Percentiles rank a stretch among this genome's conserved stretches.
Evolutionary conservation across 2,113 vertebrate genomes (phyloP).

Genomic region (Thryonomys swinderianus): DNA sequence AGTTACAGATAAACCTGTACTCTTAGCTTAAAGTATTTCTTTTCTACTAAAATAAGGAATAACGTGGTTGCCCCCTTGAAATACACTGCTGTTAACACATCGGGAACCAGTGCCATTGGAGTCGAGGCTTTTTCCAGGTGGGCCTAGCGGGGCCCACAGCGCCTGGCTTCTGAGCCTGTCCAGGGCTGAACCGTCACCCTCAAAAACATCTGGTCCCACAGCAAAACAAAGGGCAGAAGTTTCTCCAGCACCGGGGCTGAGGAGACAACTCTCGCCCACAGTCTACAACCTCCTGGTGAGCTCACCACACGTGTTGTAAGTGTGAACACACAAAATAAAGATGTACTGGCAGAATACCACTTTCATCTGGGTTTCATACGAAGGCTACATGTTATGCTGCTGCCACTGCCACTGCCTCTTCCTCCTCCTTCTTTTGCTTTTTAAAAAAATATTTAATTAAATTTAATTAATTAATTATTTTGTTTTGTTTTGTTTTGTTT

Average conservation of each 20-base stretch:
- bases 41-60: conserved; percentile 17
- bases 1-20: not conserved
- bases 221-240: not conserved
- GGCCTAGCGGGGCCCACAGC: not conserved
- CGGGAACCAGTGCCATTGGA: not conserved
- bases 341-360: not conserved
- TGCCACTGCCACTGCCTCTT: not conserved
- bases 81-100: not conserved
- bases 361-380: not conserved
- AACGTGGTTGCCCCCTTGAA: not conserved
- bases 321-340: not conserved
- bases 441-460: too few relatives aligned
- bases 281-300: not conserved
- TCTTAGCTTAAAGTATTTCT: conserved; percentile 32
- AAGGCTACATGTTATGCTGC: not conserved
- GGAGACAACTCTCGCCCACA: not conserved
- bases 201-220: not conserved
- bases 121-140: not conserved
- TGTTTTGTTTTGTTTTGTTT: too few relatives aligned
- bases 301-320: not conserved
- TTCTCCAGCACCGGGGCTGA: not conserved
- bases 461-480: too few relatives aligned
- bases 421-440: not conserved
- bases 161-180: not conserved
- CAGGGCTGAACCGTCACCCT: not conserved